Conservation (phyloP, 2,113 vertebrate genomes). For the Pseudopipra pipra region DNA sequence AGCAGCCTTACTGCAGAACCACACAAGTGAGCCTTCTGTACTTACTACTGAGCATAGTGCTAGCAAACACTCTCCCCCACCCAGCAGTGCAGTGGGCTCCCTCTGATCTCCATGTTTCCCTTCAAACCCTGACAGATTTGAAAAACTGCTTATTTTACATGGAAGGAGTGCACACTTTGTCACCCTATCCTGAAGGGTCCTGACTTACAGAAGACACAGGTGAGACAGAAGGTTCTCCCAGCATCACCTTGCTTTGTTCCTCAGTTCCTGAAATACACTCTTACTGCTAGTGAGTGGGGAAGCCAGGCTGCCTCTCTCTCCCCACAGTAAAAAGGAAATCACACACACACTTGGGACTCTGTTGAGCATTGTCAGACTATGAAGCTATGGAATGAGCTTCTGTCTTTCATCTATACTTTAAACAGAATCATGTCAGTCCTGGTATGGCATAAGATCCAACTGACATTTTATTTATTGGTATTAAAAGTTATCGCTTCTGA, state of each 20-base stretch:
- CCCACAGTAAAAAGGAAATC: neutral
- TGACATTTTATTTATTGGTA: neutral
- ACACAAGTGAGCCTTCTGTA: neutral
- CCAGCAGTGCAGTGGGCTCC: neutral
- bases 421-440: neutral
- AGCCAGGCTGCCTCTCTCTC: neutral
- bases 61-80: neutral
- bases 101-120: neutral
- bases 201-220: neutral
- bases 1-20: neutral
- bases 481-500: neutral
- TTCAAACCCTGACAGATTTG: neutral
- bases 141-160: neutral
- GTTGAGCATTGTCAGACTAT: neutral
- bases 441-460: neutral
- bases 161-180: neutral
- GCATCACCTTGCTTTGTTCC: neutral
- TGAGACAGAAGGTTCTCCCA: neutral
- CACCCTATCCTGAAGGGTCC: neutral
- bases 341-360: neutral
- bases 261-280: neutral
- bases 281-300: neutral
- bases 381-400: neutral
- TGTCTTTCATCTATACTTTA: neutral
- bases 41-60: fast-evolving